phyloP scores from a whole-genome alignment of 2,888 invertebrate genomes.

The Rhingia campestris region DNA sequence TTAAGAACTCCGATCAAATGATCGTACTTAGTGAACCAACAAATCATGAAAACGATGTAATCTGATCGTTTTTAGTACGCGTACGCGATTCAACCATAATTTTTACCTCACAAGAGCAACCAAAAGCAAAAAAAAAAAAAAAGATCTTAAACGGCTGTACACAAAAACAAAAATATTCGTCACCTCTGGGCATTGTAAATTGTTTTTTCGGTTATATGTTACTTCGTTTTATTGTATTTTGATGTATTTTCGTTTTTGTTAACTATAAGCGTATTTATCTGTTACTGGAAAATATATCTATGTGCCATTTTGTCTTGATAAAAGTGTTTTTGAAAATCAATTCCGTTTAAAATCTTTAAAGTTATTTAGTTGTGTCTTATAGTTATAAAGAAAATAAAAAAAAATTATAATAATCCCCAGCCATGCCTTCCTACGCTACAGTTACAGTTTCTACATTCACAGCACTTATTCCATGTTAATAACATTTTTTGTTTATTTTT shows the following conservation, averaged over 20 bases:
- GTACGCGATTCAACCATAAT: neutral
- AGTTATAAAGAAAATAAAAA: neutral
- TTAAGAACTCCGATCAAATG: no score
- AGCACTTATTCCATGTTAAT: conserved; percentile 45
- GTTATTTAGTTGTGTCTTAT: conserved; percentile 21
- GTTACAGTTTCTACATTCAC: conserved; percentile 55
- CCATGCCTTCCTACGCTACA: conserved; percentile 23
- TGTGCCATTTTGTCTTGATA: neutral
- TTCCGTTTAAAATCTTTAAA: conserved; percentile 67
- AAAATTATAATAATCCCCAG: conserved; percentile 20
- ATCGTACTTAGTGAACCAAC: no score
- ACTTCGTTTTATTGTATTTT: conserved; percentile 24
- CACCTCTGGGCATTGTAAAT: conserved; percentile 54
- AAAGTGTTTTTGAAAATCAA: conserved; percentile 36
- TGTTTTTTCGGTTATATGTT: conserved; percentile 27
- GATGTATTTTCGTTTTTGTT: neutral
- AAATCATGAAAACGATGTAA: no score
- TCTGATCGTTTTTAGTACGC: no score
- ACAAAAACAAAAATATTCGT: conserved; percentile 23
- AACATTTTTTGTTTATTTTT: no score
- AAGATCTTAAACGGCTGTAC: conserved; percentile 68
- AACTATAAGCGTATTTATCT: conserved; percentile 42
- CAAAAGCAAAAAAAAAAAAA: conserved; percentile 19
- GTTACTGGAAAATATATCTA: conserved; percentile 6
- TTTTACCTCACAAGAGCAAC: conserved; percentile 5